Evolutionary conservation across 2,888 invertebrate species (phyloP).

Genomic region (Tetrapedia diversipes): DNA sequence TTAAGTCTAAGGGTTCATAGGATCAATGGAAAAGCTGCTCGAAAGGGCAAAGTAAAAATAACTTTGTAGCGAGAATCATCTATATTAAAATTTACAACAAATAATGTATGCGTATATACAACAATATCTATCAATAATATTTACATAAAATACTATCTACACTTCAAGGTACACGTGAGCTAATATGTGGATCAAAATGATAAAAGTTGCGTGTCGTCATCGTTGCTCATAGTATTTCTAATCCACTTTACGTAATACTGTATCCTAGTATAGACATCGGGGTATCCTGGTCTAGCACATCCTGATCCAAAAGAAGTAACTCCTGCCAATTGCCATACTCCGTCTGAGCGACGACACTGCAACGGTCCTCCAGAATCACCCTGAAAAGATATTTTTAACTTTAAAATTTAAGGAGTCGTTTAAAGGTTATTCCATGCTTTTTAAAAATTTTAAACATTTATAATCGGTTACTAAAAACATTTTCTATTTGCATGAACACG

Average conservation of each 20-base stretch:
- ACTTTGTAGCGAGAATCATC: no score
- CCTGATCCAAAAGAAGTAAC: slow-evolving; percentile 96
- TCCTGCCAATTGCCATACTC: slow-evolving; percentile 94
- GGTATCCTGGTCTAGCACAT: slow-evolving; percentile 93
- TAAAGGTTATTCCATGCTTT: background rate
- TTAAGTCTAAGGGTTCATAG: no score
- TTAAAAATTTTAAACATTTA: background rate
- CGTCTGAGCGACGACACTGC: slow-evolving; percentile 91
- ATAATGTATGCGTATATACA: slow-evolving; percentile 28
- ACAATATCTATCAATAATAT: slow-evolving; percentile 13
- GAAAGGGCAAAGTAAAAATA: no score
- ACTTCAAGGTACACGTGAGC: slow-evolving; percentile 3
- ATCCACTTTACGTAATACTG: slow-evolving; percentile 95
- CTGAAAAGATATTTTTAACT: slow-evolving; percentile 82
- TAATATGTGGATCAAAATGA: background rate
- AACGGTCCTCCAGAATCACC: slow-evolving; percentile 96
- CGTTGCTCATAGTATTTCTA: slow-evolving; percentile 74
- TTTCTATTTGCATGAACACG: background rate
- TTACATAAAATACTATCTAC: slow-evolving; percentile 46
- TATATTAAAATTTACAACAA: background rate
- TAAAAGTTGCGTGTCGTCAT: slow-evolving; percentile 50
- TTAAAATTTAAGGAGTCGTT: background rate
- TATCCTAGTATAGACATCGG: slow-evolving; percentile 94
- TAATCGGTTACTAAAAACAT: background rate
- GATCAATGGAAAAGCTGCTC: no score